Evolutionary conservation across 2,113 vertebrate genomes (phyloP).

Genomic region (Echinops telfairi): DNA sequence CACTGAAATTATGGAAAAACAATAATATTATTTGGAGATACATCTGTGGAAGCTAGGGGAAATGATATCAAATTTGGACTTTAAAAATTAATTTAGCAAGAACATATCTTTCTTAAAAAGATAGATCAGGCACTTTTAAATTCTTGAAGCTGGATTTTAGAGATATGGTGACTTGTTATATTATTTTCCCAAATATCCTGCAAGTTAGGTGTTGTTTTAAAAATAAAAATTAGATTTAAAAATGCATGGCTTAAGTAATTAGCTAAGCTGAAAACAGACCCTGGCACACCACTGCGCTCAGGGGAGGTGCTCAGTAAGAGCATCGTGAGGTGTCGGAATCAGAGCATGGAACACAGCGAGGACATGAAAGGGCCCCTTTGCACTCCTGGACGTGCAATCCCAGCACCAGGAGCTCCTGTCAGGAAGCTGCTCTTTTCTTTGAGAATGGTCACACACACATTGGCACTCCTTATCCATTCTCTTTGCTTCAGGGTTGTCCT

Average conservation of each 20-base stretch:
- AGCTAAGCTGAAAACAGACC: background rate
- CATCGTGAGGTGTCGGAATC: background rate
- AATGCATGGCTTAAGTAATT: background rate
- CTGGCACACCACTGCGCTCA: background rate
- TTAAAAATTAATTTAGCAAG: constrained; percentile 11
- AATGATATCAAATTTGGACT: background rate
- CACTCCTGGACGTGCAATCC: background rate
- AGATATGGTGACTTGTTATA: background rate
- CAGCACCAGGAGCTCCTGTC: background rate
- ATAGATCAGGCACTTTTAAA: background rate
- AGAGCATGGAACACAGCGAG: background rate
- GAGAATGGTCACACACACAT: background rate
- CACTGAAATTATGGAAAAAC: background rate
- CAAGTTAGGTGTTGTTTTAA: background rate
- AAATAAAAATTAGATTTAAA: constrained; percentile 28
- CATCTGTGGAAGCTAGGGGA: background rate
- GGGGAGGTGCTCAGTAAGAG: background rate
- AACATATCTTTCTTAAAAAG: background rate
- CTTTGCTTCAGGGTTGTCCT: constrained; percentile 18
- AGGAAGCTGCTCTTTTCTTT: background rate
- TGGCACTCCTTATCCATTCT: background rate
- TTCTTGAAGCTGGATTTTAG: background rate
- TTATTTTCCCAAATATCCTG: background rate
- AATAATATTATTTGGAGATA: background rate
- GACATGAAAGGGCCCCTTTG: background rate